Base-by-base conservation (phyloP, 2,888 invertebrate genomes). In the Hypselothyrea guttata region DNA sequence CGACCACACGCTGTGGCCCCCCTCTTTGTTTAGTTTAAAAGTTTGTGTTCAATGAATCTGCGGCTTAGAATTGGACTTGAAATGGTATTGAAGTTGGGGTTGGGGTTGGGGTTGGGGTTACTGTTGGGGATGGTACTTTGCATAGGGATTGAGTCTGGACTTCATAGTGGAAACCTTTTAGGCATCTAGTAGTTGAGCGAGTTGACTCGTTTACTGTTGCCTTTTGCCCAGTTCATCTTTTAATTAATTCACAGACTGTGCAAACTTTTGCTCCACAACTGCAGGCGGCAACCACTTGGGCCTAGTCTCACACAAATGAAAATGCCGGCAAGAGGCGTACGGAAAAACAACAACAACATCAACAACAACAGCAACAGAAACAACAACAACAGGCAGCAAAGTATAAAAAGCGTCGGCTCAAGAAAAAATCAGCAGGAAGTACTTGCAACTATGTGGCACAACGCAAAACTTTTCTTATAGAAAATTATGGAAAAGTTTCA, bases 391-490 rank as follows among this genome's bases (percentile, higher is more conserved):
- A 11, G 15, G n/a, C 31, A 41, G 34, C 18, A 18, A 13, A 33
- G 8, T 38, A 18, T 30, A 42, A 28, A 38, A 16, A 34, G 35
- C 7, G 42, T 52, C 53, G 73, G 68, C 57, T 67, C 59, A 73
- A 68, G 71, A 65, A 74, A n/a, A 67, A 64, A 67, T 71, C 76
- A 74, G 71, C 81, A 81, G 79, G 83, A 75, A 77, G 74, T 66
- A 77, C 84, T 78, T 78, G 78, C 84, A 84, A 76, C 76, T 76
- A 74, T 76, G 82, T 74, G 74, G 82, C 74, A 67, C 64, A 75
- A 84, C 81, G 84, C 71, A 78, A 78, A 78, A 78, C 84, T 78
- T 84, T 78, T 78, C 84, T 78, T 78, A 78, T 78, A 78, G 82
- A 78, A 78, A 84, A 84, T 78, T 78, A 78, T 78, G 84, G 65